A percentile compares a stretch with the other conserved stretches of the same genome.
These are phyloP conservation scores for rabbit (Oryctolagus cuniculus) DNA, from an alignment of 2,113 vertebrate genomes.

Conservation along the genomic window DNA sequence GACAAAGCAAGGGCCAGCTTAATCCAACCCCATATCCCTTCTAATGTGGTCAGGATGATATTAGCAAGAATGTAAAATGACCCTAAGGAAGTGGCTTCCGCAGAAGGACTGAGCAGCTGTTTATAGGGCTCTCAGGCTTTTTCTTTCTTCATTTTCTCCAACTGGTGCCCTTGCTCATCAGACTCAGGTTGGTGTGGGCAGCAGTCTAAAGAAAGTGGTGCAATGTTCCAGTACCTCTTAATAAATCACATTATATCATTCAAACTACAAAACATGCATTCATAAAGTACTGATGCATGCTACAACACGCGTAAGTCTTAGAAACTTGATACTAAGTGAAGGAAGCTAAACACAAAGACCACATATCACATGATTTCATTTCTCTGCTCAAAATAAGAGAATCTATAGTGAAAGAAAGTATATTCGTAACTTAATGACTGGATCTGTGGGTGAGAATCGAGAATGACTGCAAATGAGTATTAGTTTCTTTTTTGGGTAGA, in stretches of 20 bases:
- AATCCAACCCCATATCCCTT: not conserved
- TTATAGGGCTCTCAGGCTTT: not conserved
- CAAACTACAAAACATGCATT: not conserved
- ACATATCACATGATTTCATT: accelerated
- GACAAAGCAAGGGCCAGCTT: not conserved
- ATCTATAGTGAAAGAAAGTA: not conserved
- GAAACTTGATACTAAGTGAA: not conserved
- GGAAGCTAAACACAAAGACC: not conserved
- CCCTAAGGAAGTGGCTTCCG: not conserved
- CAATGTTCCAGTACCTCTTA: not conserved
- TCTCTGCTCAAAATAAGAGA: not conserved
- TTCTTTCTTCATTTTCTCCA: not conserved
- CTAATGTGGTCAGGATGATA: not conserved
- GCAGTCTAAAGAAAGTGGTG: not conserved
- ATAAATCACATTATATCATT: not conserved
- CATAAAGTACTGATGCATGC: not conserved
- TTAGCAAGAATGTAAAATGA: not conserved
- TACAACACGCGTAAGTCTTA: too few relatives aligned
- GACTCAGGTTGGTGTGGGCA: not conserved
- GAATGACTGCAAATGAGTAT: not conserved
- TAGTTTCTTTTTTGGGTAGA: not conserved
- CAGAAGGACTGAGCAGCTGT: not conserved
- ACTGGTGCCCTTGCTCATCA: not conserved
- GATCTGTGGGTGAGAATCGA: not conserved
- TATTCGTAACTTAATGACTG: not conserved